Base-by-base conservation (phyloP, 1,140 invertebrate species). In the Trachymyrmex septentrionalis region DNA sequence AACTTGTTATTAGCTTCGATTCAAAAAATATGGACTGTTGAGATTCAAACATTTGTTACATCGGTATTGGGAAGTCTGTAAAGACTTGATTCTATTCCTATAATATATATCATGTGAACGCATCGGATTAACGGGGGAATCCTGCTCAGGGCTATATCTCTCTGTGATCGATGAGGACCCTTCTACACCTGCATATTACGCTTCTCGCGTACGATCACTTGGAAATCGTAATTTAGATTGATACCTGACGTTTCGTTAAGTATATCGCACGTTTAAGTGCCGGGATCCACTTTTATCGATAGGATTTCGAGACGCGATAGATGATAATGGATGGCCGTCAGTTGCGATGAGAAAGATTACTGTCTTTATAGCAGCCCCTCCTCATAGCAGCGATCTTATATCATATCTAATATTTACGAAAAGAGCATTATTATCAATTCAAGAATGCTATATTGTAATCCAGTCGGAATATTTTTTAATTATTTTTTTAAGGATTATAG, bases 251-350 rank as follows among this genome's bases (percentile, higher is more conserved):
- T 85, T 86, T 72, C 59, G 67, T 91, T 87, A 89, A 88, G 64
- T 72, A 82, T 78, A 82, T 78, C 63, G 21, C 80, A 48, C 48
- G 72, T 89, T 80, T 78, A 53, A 61, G 67, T 69, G 66, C 72
- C 59, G 24, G 59, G 69, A 78, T 75, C 16, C 71, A 82, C n/a
- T 61, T 61, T 91, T 88, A 91, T 91, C 86, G 90, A 91, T 90
- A 72, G 86, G 21, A 27, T 44, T 72, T 53, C 30, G 63, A 85
- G 72, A 34, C 67, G 38, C 61, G 48, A 9, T 44, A 67, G 78
- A 87, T 86, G 81, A 86, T 90, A 86, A 90, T 90, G 75, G 76
- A 90, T 90, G 66, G 64, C 30, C 76, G 50, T 50, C 21, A 64
- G 59, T 38, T 38, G 38, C 34, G 72, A 7, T 12, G 78, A 75